Conservation (phyloP, 2,797 vertebrate species). For the Pteropus rufus region DNA sequence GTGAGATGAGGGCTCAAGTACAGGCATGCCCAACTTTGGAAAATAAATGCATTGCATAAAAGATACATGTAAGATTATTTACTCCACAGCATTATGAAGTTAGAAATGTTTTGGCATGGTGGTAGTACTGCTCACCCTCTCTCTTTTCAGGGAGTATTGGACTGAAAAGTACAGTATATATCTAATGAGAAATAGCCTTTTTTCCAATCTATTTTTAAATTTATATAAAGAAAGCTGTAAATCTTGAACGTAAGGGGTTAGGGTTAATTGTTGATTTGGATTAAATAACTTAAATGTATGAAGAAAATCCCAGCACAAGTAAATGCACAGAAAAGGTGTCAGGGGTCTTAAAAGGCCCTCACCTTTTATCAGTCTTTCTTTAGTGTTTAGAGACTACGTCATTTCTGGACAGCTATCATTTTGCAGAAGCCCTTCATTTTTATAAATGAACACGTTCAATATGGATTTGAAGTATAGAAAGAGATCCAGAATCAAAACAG, state of each 20-base stretch:
- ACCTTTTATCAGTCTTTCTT: background rate
- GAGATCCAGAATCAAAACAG: constrained; percentile 44
- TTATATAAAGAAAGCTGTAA: constrained; percentile 24
- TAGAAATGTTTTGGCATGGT: background rate
- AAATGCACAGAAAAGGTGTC: background rate
- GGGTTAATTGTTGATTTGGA: constrained; percentile 34
- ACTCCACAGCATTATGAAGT: background rate
- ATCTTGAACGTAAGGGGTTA: background rate
- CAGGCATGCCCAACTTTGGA: background rate
- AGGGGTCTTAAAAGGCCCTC: background rate
- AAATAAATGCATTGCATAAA: background rate
- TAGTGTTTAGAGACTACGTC: background rate
- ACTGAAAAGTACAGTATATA: constrained; percentile 1
- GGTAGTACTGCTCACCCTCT: background rate
- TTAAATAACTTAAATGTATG: constrained; percentile 19
- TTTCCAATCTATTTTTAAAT: constrained; percentile 12
- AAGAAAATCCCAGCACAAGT: background rate
- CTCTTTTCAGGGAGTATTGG: background rate
- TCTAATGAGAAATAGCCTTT: background rate
- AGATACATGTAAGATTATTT: background rate
- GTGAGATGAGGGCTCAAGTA: background rate
- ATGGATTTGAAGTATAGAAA: background rate
- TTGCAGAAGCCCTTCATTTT: constrained; percentile 48
- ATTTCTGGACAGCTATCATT: constrained; percentile 10
- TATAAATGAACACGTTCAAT: constrained; percentile 36